Base-by-base conservation (phyloP, 2,797 vertebrate species). In the Xerus rutilus region DNA sequence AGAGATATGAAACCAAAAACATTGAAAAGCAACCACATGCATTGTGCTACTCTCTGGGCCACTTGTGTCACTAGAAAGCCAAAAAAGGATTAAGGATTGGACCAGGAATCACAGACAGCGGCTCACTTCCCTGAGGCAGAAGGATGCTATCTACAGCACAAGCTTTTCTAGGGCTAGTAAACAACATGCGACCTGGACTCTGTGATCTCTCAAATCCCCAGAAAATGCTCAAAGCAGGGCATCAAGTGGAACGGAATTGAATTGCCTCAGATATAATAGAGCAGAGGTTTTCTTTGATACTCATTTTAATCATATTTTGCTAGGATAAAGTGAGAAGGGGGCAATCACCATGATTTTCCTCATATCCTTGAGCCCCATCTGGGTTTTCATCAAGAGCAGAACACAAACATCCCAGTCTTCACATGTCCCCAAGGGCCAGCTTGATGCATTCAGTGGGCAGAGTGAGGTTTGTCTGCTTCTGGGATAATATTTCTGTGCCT, bases 401-500 rank as follows among this genome's bases (percentile, higher is more conserved):
- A 70, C 32, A 13, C 65, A 72, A 54, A 73, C 0, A 9, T n/a
- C 20, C 30, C 5, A 62, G 20, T 76, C 74, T 49, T 76, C 35
- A 32, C 0, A 0, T 47, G 18, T 86, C 18, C 20, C 39, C 0
- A 20, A 49, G 28, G 59, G 13, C 7, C 52, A 43, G 12, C 3
- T 11, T n/a, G 45, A 5, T 32, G 52, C 12, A 32, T 4, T 64
- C 47, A 86, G 57, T 73, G 43, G 45, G 28, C 15, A 62, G 28
- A 77, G 5, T 52, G 59, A 97, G 52, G 54, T 77, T 70, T 87
- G 20, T 23, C 30, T 39, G 7, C 67, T 86, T 81, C 54, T 20
- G 43, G 62, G 47, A 30, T 87, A 43, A 76, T 91, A 83, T 93
- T 88, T 95, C 74, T 84, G n/a, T 28, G 28, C 59, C 47, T 93